Conservation (phyloP, 2,113 vertebrate genomes). For the Marcusenius ussheri region DNA sequence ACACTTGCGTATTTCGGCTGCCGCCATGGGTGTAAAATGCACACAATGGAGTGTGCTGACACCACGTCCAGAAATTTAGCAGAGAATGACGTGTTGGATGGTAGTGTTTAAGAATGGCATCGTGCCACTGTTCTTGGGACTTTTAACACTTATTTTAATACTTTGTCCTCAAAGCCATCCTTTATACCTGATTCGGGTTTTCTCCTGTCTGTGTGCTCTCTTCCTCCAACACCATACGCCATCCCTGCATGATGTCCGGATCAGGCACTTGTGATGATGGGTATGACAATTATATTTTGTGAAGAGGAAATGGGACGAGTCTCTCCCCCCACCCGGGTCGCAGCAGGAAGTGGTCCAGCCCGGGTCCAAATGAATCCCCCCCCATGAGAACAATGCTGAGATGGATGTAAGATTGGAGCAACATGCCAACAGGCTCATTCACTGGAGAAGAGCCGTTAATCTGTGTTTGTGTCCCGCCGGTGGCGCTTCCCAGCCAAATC, state of each 20-base stretch:
- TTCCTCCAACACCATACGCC: conserved; percentile 25
- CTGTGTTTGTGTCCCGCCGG: conserved; percentile 45
- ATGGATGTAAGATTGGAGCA: conserved; percentile 42
- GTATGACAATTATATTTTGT: conserved; percentile 24
- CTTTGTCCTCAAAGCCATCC: conserved; percentile 35
- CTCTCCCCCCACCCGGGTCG: background rate
- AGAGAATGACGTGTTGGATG: background rate
- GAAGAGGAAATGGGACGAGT: conserved; percentile 7
- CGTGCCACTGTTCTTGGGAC: conserved; percentile 35
- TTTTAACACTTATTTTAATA: conserved; percentile 31
- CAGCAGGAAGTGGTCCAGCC: background rate
- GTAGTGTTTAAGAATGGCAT: conserved; percentile 44
- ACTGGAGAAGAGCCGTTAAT: background rate
- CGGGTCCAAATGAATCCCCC: conserved; percentile 27
- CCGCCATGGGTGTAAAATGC: background rate
- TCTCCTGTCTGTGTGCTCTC: conserved; percentile 26
- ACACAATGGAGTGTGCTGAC: background rate
- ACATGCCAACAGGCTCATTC: background rate
- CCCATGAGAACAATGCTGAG: conserved; percentile 47
- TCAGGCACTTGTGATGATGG: background rate
- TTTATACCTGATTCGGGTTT: conserved; percentile 34
- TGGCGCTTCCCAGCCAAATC: conserved; percentile 49
- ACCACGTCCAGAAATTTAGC: background rate
- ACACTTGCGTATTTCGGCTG: background rate
- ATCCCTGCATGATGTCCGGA: background rate